Evolutionary conservation across 2,113 vertebrate species (phyloP), one percentile per base, ranked within the genome.

Genomic region (Larimichthys crocea): DNA sequence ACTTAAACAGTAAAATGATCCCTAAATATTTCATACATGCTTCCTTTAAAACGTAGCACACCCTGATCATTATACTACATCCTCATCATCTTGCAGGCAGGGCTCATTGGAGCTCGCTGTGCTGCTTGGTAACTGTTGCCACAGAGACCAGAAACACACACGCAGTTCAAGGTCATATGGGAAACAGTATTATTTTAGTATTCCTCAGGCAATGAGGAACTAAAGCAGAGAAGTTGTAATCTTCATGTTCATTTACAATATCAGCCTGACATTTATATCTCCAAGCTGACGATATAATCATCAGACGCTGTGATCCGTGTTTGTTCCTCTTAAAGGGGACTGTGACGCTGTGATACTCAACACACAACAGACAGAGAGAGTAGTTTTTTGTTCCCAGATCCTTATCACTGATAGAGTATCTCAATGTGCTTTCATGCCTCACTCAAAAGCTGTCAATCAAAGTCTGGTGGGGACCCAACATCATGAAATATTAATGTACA

Each of bases 101-200:
- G 31, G 60, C 78, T 74, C 84, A 56, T 52, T 42, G 63, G 35
- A 78, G 75, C 86, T 83, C 76, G 17, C 20, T 44, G 52, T 55
- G 89, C 85, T 89, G 82, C 89, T 48, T 91, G 52, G 89, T 77
- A 64, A 87, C 85, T 63, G 89, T 89, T 87, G 80, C 89, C 84
- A 87, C 67, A 72, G 89, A 82, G 75, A 91, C 85, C 82, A 91
- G 52, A 71, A 56, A 83, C 74, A 70, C 66, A 26, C 80, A 24
- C 55, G 6, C 55, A 56, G 69, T 31, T 82, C 62, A 89, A 85
- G 85, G 87, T 89, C 80, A 68, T 14, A 50, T 3, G 59, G 61
- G 62, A 75, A 75, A 20, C 72, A 24, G 60, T 50, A 14, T 72
- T 76, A 35, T 71, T 76, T 82, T 46, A 69, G 68, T 77, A 29